Conservation (phyloP, 2,797 vertebrate genomes). For the Nannoperca obscura region DNA sequence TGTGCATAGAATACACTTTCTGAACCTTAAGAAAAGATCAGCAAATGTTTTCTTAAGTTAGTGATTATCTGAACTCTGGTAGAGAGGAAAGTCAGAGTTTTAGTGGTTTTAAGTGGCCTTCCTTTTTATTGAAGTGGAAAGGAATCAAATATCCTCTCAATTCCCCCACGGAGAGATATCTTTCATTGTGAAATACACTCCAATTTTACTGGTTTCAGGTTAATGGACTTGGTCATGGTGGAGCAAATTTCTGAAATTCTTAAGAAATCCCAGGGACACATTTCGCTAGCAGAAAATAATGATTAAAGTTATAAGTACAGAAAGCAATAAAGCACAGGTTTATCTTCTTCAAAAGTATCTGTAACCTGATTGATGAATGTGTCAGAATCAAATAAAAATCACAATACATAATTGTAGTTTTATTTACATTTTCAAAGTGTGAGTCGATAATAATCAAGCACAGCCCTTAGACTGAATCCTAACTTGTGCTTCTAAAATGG, state of each 20-base stretch:
- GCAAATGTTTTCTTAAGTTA: conserved; percentile 30
- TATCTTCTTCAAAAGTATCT: conserved; percentile 5
- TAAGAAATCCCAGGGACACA: conserved; percentile 4
- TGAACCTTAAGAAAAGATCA: neutral
- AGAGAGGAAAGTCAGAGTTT: neutral
- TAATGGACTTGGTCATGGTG: conserved; percentile 37
- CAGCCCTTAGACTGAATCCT: conserved; percentile 10
- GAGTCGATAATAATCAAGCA: conserved; percentile 20
- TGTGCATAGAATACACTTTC: neutral
- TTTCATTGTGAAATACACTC: conserved; percentile 34
- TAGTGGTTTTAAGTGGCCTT: conserved; percentile 25
- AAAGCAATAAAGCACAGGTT: conserved; percentile 7
- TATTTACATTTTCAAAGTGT: conserved; percentile 9
- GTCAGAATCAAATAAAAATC: neutral
- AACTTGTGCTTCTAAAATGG: conserved; percentile 24
- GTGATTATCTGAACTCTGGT: conserved; percentile 3
- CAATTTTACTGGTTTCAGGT: conserved; percentile 34
- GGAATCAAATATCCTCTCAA: conserved; percentile 11
- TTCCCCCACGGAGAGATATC: conserved; percentile 8
- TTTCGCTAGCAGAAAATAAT: conserved; percentile 9
- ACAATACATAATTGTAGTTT: neutral
- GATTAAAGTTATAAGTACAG: conserved; percentile 5
- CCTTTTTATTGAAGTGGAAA: conserved; percentile 20
- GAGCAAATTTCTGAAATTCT: conserved; percentile 15
- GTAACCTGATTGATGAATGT: neutral